These are phyloP conservation scores for Drosophila virilis DNA, from an alignment of 1,140 invertebrate genomes.

Conservation along the genomic window DNA sequence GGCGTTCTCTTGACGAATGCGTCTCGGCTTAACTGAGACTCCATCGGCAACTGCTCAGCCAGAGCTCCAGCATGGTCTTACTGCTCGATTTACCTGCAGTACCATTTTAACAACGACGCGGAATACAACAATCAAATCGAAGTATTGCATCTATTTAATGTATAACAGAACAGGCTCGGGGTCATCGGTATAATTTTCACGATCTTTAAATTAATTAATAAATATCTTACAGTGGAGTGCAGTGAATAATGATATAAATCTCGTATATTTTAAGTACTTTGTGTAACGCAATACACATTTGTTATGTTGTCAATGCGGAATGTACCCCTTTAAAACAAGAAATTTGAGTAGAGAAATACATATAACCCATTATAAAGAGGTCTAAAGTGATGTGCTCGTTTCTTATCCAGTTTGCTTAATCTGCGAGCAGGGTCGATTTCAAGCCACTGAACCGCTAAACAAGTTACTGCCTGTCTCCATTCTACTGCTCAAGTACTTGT, in stretches of 20 bases:
- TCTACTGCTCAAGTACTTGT: background rate
- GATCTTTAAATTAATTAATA: conserved; percentile 27
- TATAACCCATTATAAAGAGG: background rate
- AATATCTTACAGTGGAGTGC: conserved; percentile 17
- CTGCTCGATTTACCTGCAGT: conserved; percentile 79
- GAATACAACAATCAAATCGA: conserved; percentile 58
- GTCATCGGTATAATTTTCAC: conserved; percentile 20
- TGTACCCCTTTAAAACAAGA: background rate
- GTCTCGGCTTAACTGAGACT: conserved; percentile 59
- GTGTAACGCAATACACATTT: no score
- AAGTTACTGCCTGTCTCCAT: background rate
- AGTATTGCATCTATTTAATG: conserved; percentile 17
- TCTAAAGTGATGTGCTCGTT: background rate
- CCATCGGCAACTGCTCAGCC: conserved; percentile 30
- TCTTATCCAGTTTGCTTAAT: conserved; percentile 52
- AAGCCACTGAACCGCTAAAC: conserved; percentile 52
- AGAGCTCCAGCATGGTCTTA: conserved; percentile 55
- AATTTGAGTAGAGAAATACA: background rate
- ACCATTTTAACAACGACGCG: conserved; percentile 67
- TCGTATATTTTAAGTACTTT: background rate
- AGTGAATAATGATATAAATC: conserved; percentile 22
- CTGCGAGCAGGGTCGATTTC: conserved; percentile 63
- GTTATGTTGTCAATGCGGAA: no score
- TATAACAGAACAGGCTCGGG: conserved; percentile 27
- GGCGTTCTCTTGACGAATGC: conserved; percentile 35